Percentiles rank a stretch among this genome's conserved stretches.
These are phyloP conservation scores for Erannis defoliaria DNA, from an alignment of 2,888 invertebrate genomes.

Conservation along the genomic window DNA sequence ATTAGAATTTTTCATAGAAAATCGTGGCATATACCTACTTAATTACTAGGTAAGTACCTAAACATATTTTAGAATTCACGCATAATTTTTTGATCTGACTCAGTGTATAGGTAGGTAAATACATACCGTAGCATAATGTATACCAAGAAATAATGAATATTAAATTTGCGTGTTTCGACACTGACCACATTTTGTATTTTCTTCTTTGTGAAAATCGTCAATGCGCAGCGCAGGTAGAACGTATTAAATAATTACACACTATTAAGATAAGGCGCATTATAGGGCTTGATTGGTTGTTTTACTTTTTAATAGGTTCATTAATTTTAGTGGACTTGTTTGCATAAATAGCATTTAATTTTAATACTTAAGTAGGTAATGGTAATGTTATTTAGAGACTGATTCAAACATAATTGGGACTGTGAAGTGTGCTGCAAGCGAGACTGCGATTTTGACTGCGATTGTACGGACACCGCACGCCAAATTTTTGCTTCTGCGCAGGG, in stretches of 20 bases:
- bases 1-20: not conserved
- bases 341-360: conserved; percentile 1
- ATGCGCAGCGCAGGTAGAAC: not conserved
- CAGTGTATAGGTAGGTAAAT: not conserved
- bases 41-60: not conserved
- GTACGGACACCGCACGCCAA: too few species aligned
- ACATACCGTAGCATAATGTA: conserved; percentile 6
- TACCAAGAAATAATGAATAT: conserved; percentile 4
- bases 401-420: too few species aligned
- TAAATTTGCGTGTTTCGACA: not conserved
- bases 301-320: not conserved
- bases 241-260: not conserved
- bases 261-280: conserved; percentile 3
- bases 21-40: not conserved
- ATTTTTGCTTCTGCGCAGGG: too few species aligned
- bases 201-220: not conserved
- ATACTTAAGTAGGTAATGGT: too few species aligned
- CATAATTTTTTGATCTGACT: too few species aligned
- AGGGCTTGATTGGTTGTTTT: not conserved
- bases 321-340: not conserved
- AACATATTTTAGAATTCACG: too few species aligned
- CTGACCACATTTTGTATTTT: conserved; percentile 5
- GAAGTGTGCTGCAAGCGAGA: too few species aligned
- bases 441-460: too few species aligned
- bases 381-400: too few species aligned